phyloP scores from a whole-genome alignment of 2,113 vertebrate species.

The Verasper variegatus region DNA sequence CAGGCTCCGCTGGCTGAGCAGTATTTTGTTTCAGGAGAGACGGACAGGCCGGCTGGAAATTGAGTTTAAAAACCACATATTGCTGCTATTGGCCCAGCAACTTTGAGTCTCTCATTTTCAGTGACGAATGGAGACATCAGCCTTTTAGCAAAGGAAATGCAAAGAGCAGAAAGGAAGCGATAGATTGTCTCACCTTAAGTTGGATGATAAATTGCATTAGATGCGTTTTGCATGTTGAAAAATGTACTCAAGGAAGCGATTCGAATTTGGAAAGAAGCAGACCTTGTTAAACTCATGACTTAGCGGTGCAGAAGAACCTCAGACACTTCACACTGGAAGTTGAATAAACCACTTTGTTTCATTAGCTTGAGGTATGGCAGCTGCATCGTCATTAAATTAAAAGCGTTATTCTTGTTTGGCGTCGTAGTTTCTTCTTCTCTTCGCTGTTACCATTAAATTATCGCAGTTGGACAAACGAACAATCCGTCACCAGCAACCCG shows the following conservation, averaged over 20 bases:
- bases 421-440: not conserved
- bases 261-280: no score
- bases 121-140: not conserved
- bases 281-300: no score
- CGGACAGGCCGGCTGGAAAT: constrained; percentile 13
- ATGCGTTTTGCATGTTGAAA: no score
- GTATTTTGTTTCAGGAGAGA: not conserved
- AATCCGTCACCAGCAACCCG: not conserved
- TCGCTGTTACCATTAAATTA: not conserved
- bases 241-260: no score
- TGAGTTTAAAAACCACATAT: constrained; percentile 22
- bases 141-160: not conserved
- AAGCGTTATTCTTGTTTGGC: not conserved
- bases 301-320: not conserved
- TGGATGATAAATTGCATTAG: not conserved
- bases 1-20: not conserved
- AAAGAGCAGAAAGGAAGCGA: not conserved
- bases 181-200: no score
- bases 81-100: constrained; percentile 3
- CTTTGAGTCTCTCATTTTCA: constrained; percentile 5
- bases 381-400: not conserved
- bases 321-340: not conserved
- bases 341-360: not conserved
- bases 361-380: not conserved
- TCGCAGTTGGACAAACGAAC: not conserved